Evolutionary conservation across 2,888 invertebrate species (phyloP), one percentile per base, ranked within the genome.

Genomic region (Acanthosoma haemorrhoidale): DNA sequence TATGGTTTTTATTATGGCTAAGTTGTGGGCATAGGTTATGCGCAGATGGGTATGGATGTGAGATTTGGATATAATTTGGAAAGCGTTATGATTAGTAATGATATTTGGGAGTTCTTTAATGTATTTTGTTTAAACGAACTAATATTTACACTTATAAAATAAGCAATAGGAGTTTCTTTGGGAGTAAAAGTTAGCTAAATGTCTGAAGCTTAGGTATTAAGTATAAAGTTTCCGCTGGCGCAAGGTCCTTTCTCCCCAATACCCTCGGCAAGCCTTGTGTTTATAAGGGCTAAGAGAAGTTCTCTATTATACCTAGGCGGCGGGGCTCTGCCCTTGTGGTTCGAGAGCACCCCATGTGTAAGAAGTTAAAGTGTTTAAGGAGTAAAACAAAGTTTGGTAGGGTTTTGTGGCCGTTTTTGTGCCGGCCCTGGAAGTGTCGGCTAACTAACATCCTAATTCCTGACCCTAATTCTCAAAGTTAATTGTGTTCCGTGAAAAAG

Each of bases 261-360:
- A 51, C 25, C n/a, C 51, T n/a, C n/a, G n/a, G n/a, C n/a, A n/a
- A n/a, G n/a, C 43, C 51, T 51, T 51, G 51, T 51, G 51, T 51
- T 51, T 51, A 25, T 51, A 51, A 51, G 51, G 51, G 51, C 29
- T 51, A 18, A 6, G 25, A 25, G 3, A 29, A 51, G 51, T 51
- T 51, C n/a, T n/a, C 25, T 51, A n/a, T 51, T 51, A 51, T 51
- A 25, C 25, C n/a, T n/a, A n/a, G 51, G 18, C 6, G 51, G 25
- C 21, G 21, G 51, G 51, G n/a, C n/a, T n/a, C 25, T 51, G 21
- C 51, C 51, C 29, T 51, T 6, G 2, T n/a, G 25, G 15, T 25
- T 18, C 6, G 18, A 51, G 51, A 25, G 51, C n/a, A 21, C 51
- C 29, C 51, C 8, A 21, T 51, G 29, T 51, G 51, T 51, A 51